Conservation (phyloP, 2,888 invertebrate species). For the Cancer borealis region DNA sequence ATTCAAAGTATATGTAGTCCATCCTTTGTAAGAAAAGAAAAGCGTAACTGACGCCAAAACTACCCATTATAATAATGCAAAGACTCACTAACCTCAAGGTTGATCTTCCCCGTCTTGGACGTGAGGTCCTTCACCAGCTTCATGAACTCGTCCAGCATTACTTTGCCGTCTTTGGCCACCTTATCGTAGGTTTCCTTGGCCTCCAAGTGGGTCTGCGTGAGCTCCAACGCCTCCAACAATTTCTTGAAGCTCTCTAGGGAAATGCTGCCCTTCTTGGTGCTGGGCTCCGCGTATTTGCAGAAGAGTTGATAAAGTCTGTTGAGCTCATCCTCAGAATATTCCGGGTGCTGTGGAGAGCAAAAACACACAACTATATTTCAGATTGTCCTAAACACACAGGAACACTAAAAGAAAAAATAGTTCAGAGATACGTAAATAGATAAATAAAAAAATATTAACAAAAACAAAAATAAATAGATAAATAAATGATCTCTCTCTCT, state of each 20-base stretch:
- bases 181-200: slow-evolving; percentile 77
- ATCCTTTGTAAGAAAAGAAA: neutral
- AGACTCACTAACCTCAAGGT: slow-evolving; percentile 70
- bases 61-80: neutral
- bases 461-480: neutral
- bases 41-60: neutral
- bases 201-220: slow-evolving; percentile 76
- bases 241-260: slow-evolving; percentile 75
- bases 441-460: neutral
- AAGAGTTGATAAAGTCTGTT: slow-evolving; percentile 74
- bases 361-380: neutral
- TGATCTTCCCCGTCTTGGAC: slow-evolving; percentile 76
- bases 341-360: slow-evolving; percentile 72
- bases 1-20: too few species aligned
- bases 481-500: neutral
- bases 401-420: neutral
- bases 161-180: slow-evolving; percentile 73
- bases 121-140: slow-evolving; percentile 76
- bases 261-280: slow-evolving; percentile 72
- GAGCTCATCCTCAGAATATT: slow-evolving; percentile 75
- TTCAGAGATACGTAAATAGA: neutral
- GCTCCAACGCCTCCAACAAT: slow-evolving; percentile 72
- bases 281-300: slow-evolving; percentile 75
- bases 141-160: slow-evolving; percentile 75
- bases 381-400: neutral